phyloP scores from a whole-genome alignment of 64 coral and sea anemone genomes.

The Stichodactyla helianthus region DNA sequence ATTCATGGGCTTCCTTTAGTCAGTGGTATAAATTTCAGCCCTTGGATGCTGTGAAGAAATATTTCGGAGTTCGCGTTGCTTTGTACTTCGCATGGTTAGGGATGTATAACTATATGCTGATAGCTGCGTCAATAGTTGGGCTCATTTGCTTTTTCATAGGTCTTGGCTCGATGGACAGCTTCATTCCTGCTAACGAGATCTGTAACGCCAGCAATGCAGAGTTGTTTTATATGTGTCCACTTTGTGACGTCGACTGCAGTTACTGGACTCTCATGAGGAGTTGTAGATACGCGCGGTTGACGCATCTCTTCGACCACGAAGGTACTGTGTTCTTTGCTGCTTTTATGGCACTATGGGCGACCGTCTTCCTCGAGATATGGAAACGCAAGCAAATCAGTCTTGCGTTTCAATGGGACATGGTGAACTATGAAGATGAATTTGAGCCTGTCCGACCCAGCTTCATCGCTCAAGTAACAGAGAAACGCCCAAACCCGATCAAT shows the following conservation, averaged over 20 bases:
- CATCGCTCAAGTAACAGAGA: slow-evolving; percentile 39
- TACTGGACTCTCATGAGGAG: slow-evolving; percentile 81
- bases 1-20: slow-evolving; percentile 80
- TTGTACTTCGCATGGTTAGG: slow-evolving; percentile 97
- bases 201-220: slow-evolving; percentile 66
- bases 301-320: slow-evolving; percentile 91
- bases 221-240: slow-evolving; percentile 94
- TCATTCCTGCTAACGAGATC: slow-evolving; percentile 78
- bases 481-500: slow-evolving; percentile 66
- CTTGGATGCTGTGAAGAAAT: slow-evolving; percentile 67
- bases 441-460: slow-evolving; percentile 86
- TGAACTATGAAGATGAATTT: slow-evolving; percentile 77
- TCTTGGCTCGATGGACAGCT: slow-evolving; percentile 44
- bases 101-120: slow-evolving; percentile 73
- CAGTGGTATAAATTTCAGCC: slow-evolving; percentile 86
- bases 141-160: slow-evolving; percentile 73
- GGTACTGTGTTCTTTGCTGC: slow-evolving; percentile 91
- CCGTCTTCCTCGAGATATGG: slow-evolving; percentile 90
- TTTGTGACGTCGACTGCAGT: slow-evolving; percentile 88
- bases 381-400: slow-evolving; percentile 83
- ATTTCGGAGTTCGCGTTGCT: slow-evolving; percentile 80
- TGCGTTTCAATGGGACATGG: slow-evolving; percentile 89
- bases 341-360: slow-evolving; percentile 93
- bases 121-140: slow-evolving; percentile 70
- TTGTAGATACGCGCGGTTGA: slow-evolving; percentile 68